Percentiles rank a stretch among this genome's conserved stretches.
These are phyloP conservation scores for Drosophila lutescens DNA, from an alignment of 2,888 invertebrate species.

Conservation along the genomic window DNA sequence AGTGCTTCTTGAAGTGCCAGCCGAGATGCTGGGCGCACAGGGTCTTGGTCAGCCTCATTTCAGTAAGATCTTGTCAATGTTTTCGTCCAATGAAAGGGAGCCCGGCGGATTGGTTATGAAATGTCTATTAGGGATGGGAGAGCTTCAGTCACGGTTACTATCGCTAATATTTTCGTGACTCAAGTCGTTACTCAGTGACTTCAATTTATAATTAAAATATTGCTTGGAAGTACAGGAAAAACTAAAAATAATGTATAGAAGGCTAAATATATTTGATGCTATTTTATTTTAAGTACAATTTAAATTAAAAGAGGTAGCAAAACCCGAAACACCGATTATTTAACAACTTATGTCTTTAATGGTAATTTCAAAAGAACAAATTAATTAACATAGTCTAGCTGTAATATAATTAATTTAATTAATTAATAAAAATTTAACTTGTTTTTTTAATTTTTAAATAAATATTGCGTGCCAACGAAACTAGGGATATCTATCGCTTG, in stretches of 20 bases:
- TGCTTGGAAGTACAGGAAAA: too few relatives aligned
- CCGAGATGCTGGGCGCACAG: conserved; percentile 89
- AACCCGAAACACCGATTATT: too few relatives aligned
- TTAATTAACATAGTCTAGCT: too few relatives aligned
- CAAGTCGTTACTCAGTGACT: background rate
- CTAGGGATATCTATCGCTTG: background rate
- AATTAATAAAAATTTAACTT: too few relatives aligned
- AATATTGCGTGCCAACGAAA: background rate
- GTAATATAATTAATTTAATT: too few relatives aligned
- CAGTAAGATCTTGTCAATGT: conserved; percentile 36
- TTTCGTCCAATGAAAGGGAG: conserved; percentile 16
- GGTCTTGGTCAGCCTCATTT: conserved; percentile 88
- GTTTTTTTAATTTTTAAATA: background rate
- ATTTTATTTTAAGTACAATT: too few relatives aligned
- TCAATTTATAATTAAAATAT: too few relatives aligned
- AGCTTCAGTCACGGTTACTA: background rate
- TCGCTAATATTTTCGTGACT: background rate
- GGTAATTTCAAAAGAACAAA: too few relatives aligned
- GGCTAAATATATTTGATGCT: too few relatives aligned
- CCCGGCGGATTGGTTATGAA: conserved; percentile 29
- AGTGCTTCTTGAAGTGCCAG: conserved; percentile 89
- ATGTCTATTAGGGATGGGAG: conserved; percentile 16
- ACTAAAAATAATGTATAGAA: too few relatives aligned
- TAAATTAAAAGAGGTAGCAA: too few relatives aligned
- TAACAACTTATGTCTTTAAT: too few relatives aligned